Evolutionary conservation across 1,140 invertebrate species (phyloP), one percentile per base, ranked within the genome.

Genomic region (Solen grandis): DNA sequence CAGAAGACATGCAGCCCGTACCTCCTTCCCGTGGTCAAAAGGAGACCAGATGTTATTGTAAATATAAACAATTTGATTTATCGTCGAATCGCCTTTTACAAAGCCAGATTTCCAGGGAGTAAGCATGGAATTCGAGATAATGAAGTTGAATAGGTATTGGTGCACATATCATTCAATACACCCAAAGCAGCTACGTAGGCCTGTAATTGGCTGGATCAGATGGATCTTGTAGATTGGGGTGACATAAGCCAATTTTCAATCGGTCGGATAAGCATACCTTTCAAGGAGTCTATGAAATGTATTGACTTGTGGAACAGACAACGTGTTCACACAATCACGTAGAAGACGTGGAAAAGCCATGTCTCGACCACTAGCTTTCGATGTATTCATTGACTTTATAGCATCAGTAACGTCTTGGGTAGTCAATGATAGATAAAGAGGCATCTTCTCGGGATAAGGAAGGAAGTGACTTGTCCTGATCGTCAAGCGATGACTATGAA

Each of bases 81-180:
- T 22, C 3, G 72, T 57, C 10, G 60, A 76, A 31, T 76, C 35
- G 16, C 55, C 46, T 13, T 50, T 46, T 38, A 70, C 31, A 59
- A 54, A 82, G 5, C 83, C 59, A 2, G 65, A 59, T n/a, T 72
- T 62, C 33, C 63, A 60, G 27, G 50, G 33, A 73, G 52, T 63
- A 27, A 82, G 54, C 4, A 77, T 14, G 60, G 57, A 41, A 54
- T 84, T 69, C 5, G 46, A 4, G 25, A 62, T 16, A 27, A 74
- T 19, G 75, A 50, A 60, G 33, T 75, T 76, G 29, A 59, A 73
- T 29, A 81, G n/a, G 41, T 77, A 62, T 77, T 81, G 80, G 31
- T 50, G 60, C 14, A 84, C 36, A 19, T 72, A 19, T 35, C 60
- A 55, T 68, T 81, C 78, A 31, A 81, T 54, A 29, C 72, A 68